Evolutionary conservation across 2,113 vertebrate genomes (phyloP).

Genomic region (Nannospalax galili): DNA sequence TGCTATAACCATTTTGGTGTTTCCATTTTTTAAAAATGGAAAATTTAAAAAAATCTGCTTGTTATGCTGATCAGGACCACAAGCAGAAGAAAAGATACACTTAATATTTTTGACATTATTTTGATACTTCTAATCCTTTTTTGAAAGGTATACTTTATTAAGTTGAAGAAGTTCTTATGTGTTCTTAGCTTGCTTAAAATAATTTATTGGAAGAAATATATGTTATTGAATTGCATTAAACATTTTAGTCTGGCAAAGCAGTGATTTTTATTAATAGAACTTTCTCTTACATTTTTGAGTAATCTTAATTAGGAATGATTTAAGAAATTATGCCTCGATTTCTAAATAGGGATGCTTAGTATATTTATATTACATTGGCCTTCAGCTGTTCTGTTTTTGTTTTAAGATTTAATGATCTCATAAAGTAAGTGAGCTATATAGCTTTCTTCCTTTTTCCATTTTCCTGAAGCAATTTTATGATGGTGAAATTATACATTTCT

Average conservation of each 20-base stretch:
- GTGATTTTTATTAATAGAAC: not conserved
- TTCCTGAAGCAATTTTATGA: slow-evolving; percentile 48
- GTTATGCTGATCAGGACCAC: not conserved
- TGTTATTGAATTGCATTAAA: not conserved
- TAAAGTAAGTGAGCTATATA: slow-evolving; percentile 29
- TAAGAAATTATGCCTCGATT: not conserved
- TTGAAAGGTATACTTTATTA: slow-evolving; percentile 18
- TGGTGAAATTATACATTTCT: slow-evolving; percentile 44
- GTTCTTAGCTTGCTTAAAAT: not conserved
- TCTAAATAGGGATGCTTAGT: not conserved
- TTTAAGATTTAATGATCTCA: slow-evolving; percentile 47
- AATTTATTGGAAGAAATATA: not conserved
- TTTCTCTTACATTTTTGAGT: slow-evolving; percentile 15
- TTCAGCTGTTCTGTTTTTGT: not conserved
- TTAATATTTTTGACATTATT: not conserved
- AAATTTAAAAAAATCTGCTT: not conserved
- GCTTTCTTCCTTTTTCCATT: not conserved
- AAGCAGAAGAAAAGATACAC: not conserved
- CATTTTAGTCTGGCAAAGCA: not conserved
- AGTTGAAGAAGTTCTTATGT: not conserved
- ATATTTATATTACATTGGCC: not conserved
- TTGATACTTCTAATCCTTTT: not conserved
- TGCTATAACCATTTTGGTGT: not conserved
- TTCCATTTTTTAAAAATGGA: not conserved
- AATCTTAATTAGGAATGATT: slow-evolving; percentile 14